Conservation (phyloP, 2,113 vertebrate species). For the Corythoichthys haematopterus region DNA sequence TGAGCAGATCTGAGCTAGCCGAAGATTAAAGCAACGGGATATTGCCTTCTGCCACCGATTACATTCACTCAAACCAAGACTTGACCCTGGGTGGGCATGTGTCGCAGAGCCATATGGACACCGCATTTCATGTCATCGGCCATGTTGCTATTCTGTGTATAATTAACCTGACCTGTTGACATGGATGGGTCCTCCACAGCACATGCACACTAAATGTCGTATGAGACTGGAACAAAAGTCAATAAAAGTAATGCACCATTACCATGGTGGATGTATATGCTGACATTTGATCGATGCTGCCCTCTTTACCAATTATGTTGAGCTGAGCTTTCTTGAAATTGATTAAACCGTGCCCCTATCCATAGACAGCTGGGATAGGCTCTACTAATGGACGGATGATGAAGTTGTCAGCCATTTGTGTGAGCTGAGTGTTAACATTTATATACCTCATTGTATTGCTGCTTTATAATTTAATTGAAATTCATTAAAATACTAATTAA, state of each 20-base stretch:
- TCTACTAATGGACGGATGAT: too few species aligned
- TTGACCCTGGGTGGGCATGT: constrained; percentile 39
- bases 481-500: too few species aligned
- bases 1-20: constrained; percentile 43
- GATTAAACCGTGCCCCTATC: not conserved
- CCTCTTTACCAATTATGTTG: not conserved
- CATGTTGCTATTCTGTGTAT: constrained; percentile 16
- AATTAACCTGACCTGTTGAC: constrained; percentile 14
- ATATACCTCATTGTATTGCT: too few species aligned
- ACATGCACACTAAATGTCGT: constrained; percentile 10
- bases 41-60: constrained; percentile 44
- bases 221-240: not conserved
- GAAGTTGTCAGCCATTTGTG: too few species aligned
- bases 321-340: not conserved
- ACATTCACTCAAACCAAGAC: constrained; percentile 39
- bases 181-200: constrained; percentile 7
- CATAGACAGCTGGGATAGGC: too few species aligned
- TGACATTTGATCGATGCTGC: not conserved
- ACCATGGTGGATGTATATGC: not conserved
- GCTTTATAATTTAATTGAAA: too few species aligned
- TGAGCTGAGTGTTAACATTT: too few species aligned
- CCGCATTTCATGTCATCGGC: constrained; percentile 19
- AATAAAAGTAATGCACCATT: constrained; percentile 14
- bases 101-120: constrained; percentile 40
- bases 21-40: constrained; percentile 54